Evolutionary conservation across 2,888 invertebrate genomes (phyloP).

Genomic region (Alloplasta piceator): DNA sequence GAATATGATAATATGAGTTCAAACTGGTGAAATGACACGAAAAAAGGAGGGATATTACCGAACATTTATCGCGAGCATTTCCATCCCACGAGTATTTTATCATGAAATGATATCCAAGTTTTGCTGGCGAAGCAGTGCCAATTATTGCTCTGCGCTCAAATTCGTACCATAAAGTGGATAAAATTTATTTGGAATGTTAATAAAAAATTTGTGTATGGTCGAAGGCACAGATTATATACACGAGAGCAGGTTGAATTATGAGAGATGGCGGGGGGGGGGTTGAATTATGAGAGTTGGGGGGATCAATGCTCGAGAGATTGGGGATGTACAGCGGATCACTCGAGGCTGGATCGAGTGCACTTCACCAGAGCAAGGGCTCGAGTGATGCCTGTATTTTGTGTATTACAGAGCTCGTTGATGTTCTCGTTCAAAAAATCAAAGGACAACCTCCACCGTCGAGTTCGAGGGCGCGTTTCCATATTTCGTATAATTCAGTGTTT

Average conservation of each 20-base stretch:
- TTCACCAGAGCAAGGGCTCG: no score
- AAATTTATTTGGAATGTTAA: constrained; percentile 14
- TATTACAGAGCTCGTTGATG: no score
- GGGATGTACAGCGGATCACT: not conserved
- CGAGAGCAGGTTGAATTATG: not conserved
- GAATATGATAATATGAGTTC: constrained; percentile 2
- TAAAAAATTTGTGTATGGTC: not conserved
- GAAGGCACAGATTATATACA: not conserved
- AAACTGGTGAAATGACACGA: no score
- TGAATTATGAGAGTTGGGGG: no score
- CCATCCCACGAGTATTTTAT: constrained; percentile 57
- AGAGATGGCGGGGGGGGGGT: no score
- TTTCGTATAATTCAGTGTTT: no score
- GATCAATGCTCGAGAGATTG: not conserved
- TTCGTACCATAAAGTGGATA: constrained; percentile 8
- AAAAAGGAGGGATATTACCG: no score
- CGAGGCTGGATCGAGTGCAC: constrained; percentile 1
- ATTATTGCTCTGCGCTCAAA: not conserved
- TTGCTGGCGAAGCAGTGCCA: not conserved
- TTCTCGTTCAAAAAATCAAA: no score
- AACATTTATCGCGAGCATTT: constrained; percentile 22
- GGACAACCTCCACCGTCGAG: no score
- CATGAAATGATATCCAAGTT: constrained; percentile 34
- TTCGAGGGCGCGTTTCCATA: no score
- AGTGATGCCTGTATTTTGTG: no score